Conservation (phyloP, 2,888 invertebrate species). For the Ophion ellenae region DNA sequence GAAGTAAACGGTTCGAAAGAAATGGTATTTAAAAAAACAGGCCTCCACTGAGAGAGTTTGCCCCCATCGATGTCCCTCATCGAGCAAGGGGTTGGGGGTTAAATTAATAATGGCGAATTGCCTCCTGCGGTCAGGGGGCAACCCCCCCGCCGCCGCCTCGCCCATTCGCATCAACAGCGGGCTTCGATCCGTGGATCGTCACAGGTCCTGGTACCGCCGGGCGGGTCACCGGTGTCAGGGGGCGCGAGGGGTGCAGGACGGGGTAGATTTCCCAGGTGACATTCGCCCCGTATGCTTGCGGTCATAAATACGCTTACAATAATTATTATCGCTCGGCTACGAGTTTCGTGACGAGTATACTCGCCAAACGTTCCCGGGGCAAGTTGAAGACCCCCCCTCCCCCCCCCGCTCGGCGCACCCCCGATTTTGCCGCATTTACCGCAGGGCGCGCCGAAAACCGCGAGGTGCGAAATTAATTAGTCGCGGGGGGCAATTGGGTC, state of each 20-base stretch:
- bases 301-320: slow-evolving; percentile 75
- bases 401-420: neutral
- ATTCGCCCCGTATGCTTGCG: slow-evolving; percentile 67
- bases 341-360: neutral
- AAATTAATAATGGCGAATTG: slow-evolving; percentile 71
- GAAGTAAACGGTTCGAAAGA: neutral
- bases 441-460: slow-evolving; percentile 26
- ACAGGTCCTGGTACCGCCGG: neutral
- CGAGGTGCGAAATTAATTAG: slow-evolving; percentile 57
- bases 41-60: neutral
- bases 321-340: slow-evolving; percentile 72
- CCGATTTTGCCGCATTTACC: neutral
- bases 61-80: neutral
- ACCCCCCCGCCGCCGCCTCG: neutral
- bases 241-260: neutral
- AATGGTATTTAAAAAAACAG: neutral
- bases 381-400: slow-evolving; percentile 18
- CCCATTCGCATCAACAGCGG: neutral
- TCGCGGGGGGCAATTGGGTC: slow-evolving; percentile 1
- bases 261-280: slow-evolving; percentile 76
- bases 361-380: neutral
- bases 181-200: slow-evolving; percentile 2
- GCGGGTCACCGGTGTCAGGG: neutral
- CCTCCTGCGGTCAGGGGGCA: slow-evolving; percentile 44
- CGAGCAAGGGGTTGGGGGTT: slow-evolving; percentile 36